Base-by-base conservation (phyloP, 2,113 vertebrate genomes). In the Perccottus glenii region DNA sequence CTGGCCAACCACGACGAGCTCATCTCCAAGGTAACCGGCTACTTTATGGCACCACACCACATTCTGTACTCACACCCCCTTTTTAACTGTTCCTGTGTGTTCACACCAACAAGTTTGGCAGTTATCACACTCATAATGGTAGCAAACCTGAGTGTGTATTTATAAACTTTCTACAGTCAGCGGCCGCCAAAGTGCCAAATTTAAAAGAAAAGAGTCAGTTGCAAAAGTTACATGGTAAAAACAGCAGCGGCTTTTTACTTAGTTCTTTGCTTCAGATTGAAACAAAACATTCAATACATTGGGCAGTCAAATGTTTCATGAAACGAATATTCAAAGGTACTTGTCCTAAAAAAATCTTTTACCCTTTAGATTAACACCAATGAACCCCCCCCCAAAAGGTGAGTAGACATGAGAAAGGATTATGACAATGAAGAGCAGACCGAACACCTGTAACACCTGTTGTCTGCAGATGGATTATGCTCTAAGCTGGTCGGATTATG, bases 1-100 rank as follows among this genome's bases (percentile, higher is more conserved):
- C 93, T 99, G 60, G 98, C 98, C 91, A 99, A 99, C 91, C 98
- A 99, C 0, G 98, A 99, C 55, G 98, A 99, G 93, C 97, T 99
- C 80, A 99, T 99, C 84, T 99, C 97, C 66, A 99, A 99, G 97
- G 97, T 99, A 93, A 87, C 56, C 19, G 8, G 19, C 5, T 14
- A 46, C 46, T 57, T 11, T 15, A 36, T 27, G 19, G 19, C 19
- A 27, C 19, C 19, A 27, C 19, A 27, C 19, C 19, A 27, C 1
- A 27, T 27, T 40, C 38, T 40, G 38, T 40, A 40, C 38, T 40
- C 27, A 33, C 50, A 33, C 19, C 10, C 9, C 27, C 19, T 27
- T 27, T 27, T 33, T 27, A 49, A 19, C 15, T 8, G 32, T 36
- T 53, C 32, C 32, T 35, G 9, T 52, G 50, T 52, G 27, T 52